Conservation (phyloP, 2,113 vertebrate genomes). For the Marmota monax region DNA sequence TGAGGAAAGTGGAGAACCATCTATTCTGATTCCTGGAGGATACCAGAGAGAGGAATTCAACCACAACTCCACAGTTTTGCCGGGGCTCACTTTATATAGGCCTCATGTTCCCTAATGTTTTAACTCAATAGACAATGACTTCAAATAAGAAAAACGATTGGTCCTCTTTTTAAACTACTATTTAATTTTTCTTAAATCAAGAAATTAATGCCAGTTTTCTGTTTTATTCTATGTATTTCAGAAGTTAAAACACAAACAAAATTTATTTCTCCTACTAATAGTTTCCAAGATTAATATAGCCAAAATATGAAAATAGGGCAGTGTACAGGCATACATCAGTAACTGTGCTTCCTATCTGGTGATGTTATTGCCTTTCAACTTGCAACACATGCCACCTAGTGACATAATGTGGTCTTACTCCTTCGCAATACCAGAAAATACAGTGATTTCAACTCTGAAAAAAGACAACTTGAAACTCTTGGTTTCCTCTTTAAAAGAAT, state of each 20-base stretch:
- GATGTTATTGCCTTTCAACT: conserved; percentile 49
- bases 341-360: not conserved
- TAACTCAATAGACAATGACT: not conserved
- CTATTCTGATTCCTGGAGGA: not conserved
- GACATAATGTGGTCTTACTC: conserved; percentile 45
- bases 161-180: not conserved
- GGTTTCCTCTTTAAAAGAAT: not conserved
- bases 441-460: not conserved
- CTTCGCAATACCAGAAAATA: not conserved
- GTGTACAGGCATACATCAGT: not conserved
- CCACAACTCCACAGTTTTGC: not conserved
- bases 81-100: not conserved
- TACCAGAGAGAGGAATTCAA: not conserved
- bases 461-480: not conserved
- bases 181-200: conserved; percentile 32
- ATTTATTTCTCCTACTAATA: conserved; percentile 2
- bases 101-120: not conserved
- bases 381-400: conserved; percentile 76
- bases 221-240: conserved; percentile 6
- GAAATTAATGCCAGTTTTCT: not conserved
- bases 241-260: conserved; percentile 12
- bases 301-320: not conserved
- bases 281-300: conserved; percentile 10
- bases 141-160: not conserved
- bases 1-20: not conserved